These are phyloP conservation scores for Sycophila sp. DNA, from an alignment of 1,140 invertebrate genomes.

Conservation along the genomic window DNA sequence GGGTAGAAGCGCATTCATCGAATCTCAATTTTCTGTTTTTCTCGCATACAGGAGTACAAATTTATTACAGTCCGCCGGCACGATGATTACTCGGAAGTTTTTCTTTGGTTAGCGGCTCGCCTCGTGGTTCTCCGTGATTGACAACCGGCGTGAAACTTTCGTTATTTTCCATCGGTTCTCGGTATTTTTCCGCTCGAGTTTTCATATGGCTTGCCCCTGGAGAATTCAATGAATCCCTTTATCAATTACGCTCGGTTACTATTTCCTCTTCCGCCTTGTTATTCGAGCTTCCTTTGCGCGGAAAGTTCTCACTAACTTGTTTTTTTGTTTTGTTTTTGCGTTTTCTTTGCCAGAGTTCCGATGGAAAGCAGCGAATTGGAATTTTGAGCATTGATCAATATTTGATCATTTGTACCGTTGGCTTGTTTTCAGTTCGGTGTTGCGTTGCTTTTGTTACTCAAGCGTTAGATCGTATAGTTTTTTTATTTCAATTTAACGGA, in stretches of 20 bases:
- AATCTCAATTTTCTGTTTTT: not conserved
- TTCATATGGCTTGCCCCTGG: not conserved
- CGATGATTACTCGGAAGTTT: conserved; percentile 10
- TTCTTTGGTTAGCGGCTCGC: not conserved
- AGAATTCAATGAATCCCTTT: not conserved
- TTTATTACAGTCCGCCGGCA: not conserved
- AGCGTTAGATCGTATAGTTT: no score
- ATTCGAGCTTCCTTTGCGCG: not conserved
- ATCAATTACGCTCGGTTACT: not conserved
- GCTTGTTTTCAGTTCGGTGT: no score
- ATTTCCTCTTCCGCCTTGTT: not conserved
- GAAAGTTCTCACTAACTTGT: not conserved
- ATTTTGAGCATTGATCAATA: no score
- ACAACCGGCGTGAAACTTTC: not conserved
- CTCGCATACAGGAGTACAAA: not conserved
- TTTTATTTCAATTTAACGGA: no score
- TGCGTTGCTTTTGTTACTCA: no score
- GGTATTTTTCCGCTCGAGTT: conserved; percentile 13
- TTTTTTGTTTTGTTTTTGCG: not conserved
- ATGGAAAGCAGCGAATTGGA: no score
- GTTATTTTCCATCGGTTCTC: conserved; percentile 13
- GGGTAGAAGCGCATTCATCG: no score
- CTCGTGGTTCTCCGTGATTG: not conserved
- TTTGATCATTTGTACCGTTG: no score
- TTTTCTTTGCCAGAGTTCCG: no score